These are phyloP conservation scores for Aradus depressus DNA, from an alignment of 2,888 invertebrate genomes.

Conservation along the genomic window DNA sequence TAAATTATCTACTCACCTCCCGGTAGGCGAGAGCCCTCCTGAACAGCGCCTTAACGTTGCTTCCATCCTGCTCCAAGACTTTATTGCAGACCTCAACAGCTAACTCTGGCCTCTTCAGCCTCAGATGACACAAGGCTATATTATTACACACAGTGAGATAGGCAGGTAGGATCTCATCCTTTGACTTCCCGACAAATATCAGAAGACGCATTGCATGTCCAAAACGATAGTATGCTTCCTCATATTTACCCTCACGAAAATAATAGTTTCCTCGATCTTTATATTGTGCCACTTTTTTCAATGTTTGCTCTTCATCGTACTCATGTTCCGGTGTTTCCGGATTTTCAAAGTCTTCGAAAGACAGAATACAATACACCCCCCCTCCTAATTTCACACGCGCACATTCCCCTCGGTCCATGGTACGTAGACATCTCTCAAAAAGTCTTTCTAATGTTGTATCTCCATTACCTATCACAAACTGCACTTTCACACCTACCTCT, in stretches of 20 bases:
- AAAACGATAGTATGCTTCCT: conserved; percentile 63
- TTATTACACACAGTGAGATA: conserved; percentile 61
- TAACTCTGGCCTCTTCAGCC: conserved; percentile 52
- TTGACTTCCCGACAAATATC: conserved; percentile 48
- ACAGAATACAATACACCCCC: neutral
- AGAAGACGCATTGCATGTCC: conserved; percentile 61
- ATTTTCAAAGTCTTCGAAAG: conserved; percentile 23
- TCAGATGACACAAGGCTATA: conserved; percentile 68
- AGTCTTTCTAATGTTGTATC: conserved; percentile 33
- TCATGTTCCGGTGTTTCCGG: conserved; percentile 40
- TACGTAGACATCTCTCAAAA: conserved; percentile 32
- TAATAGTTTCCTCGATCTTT: conserved; percentile 50
- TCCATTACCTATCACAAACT: conserved; percentile 31
- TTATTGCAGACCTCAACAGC: conserved; percentile 50
- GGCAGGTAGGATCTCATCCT: conserved; percentile 42
- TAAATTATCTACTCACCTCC: no score
- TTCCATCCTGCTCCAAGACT: conserved; percentile 38
- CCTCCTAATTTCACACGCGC: conserved; percentile 20
- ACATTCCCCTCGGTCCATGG: conserved; percentile 31
- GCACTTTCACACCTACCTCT: neutral
- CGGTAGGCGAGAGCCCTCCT: conserved; percentile 40
- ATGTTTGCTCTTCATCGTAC: conserved; percentile 46
- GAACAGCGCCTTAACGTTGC: conserved; percentile 43
- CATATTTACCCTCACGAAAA: conserved; percentile 48
- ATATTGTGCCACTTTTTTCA: conserved; percentile 41